Conservation (phyloP, 2,113 vertebrate species). For the Grammomys surdaster region DNA sequence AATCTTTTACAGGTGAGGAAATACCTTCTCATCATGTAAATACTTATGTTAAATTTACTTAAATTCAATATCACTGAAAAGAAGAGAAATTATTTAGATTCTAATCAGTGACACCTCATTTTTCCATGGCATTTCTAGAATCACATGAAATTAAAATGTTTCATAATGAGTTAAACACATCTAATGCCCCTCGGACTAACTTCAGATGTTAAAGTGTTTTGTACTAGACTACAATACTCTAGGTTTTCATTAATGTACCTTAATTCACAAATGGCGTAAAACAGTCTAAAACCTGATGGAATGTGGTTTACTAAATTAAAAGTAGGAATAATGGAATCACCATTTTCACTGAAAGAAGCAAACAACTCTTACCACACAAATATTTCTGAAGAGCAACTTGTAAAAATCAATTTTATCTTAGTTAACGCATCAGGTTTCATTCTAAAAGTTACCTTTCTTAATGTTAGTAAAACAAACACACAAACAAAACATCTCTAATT, state of each 20-base stretch:
- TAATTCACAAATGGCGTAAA: neutral
- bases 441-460: slow-evolving; percentile 22
- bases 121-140: neutral
- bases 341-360: neutral
- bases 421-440: neutral
- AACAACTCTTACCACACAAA: neutral
- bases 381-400: slow-evolving; percentile 16
- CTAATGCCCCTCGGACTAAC: neutral
- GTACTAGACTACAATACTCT: neutral
- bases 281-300: neutral
- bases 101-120: neutral
- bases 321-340: neutral
- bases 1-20: slow-evolving; percentile 46
- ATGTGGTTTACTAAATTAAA: neutral
- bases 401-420: neutral
- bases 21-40: neutral
- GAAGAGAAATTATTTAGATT: neutral
- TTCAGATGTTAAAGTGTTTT: neutral
- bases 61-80: neutral
- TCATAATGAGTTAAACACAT: neutral
- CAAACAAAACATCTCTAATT: neutral
- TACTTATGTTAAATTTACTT: neutral
- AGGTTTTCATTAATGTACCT: neutral
- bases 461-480: neutral
- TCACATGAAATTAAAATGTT: slow-evolving; percentile 2